These are phyloP conservation scores for Rotaria magnacalcarata DNA, from an alignment of 2,888 invertebrate genomes.

Conservation along the genomic window DNA sequence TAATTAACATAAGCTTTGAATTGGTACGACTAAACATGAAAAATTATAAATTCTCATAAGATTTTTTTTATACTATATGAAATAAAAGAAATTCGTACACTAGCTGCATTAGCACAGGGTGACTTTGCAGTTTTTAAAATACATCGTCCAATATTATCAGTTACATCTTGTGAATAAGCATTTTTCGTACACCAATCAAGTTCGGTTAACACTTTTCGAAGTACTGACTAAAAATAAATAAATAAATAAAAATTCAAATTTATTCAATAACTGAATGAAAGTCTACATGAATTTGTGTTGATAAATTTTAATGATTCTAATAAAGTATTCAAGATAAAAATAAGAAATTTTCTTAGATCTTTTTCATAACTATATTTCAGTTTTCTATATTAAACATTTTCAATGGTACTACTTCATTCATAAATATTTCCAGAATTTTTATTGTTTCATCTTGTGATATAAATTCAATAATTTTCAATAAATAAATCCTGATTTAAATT, in stretches of 20 bases:
- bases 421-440: no score
- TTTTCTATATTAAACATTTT: no score
- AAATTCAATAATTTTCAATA: no score
- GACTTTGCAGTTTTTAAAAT: constrained; percentile 69
- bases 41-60: not conserved
- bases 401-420: no score
- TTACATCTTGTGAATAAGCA: constrained; percentile 74
- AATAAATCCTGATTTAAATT: no score
- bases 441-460: no score
- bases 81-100: constrained; percentile 58
- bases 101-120: constrained; percentile 65
- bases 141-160: constrained; percentile 82
- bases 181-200: constrained; percentile 85
- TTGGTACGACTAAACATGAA: constrained; percentile 49
- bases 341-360: no score
- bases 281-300: no score
- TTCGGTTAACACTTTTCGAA: constrained; percentile 71
- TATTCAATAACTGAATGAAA: no score
- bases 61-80: constrained; percentile 33
- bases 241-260: not conserved
- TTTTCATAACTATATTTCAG: no score
- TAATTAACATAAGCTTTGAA: constrained; percentile 50
- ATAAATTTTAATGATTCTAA: no score
- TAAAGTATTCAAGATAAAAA: no score
- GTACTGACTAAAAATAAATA: constrained; percentile 64